Conservation (phyloP, 2,888 invertebrate species). For the Trypoxylon attenuatum region DNA sequence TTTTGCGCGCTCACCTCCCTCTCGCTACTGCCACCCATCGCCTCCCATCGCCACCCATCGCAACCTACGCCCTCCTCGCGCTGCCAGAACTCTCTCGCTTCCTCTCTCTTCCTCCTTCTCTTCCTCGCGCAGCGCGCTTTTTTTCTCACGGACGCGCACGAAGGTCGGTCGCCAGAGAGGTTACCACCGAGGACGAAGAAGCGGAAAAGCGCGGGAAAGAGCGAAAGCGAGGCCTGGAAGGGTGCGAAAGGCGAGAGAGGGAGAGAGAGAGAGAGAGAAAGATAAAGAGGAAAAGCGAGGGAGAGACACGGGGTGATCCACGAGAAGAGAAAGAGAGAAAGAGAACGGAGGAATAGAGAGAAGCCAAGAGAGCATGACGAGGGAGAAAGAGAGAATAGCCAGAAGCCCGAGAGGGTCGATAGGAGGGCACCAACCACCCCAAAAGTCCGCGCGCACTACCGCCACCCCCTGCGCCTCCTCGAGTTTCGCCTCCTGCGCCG, state of each 20-base stretch:
- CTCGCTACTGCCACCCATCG: not conserved
- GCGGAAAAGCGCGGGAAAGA: slow-evolving; percentile 28
- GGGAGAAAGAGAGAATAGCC: slow-evolving; percentile 26
- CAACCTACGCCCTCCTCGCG: not conserved
- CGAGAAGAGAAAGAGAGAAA: slow-evolving; percentile 39
- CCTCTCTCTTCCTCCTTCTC: slow-evolving; percentile 20
- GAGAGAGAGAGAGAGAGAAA: slow-evolving; percentile 19
- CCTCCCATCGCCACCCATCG: slow-evolving; percentile 1
- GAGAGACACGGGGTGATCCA: too few species aligned
- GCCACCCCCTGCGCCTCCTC: slow-evolving; percentile 20
- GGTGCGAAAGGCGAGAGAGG: slow-evolving; percentile 7
- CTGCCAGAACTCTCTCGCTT: slow-evolving; percentile 7
- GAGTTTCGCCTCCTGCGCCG: slow-evolving; percentile 8
- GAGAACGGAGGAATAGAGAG: slow-evolving; percentile 35
- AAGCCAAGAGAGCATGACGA: slow-evolving; percentile 8
- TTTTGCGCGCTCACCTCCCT: slow-evolving; percentile 45
- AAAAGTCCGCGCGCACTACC: slow-evolving; percentile 58
- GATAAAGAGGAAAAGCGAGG: slow-evolving; percentile 9
- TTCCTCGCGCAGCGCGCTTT: slow-evolving; percentile 45
- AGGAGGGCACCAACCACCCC: slow-evolving; percentile 65
- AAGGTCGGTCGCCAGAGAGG: slow-evolving; percentile 60
- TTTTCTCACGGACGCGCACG: slow-evolving; percentile 50
- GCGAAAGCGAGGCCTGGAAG: slow-evolving; percentile 25
- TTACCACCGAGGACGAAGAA: slow-evolving; percentile 20
- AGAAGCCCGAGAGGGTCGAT: slow-evolving; percentile 67